Evolutionary conservation across 2,888 invertebrate genomes (phyloP), one percentile per base, ranked within the genome.

Genomic region (Hydraecia micacea): DNA sequence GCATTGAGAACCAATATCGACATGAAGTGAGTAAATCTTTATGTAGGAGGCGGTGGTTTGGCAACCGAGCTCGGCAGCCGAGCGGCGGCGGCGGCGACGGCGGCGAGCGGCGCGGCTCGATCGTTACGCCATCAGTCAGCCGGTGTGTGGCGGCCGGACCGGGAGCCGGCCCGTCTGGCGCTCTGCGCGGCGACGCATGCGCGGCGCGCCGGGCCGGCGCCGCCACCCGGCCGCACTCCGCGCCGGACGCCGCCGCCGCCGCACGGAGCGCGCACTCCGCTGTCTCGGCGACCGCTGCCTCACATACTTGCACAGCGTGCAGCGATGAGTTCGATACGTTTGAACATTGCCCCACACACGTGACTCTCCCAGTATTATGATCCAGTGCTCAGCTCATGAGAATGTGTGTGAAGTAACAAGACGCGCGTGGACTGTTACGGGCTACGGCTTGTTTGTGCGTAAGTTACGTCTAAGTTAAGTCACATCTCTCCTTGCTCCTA

Each of bases 161-260:
- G 76, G 77, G 83, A 83, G 83, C 83, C 65, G 77, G 52, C 77
- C n/a, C 46, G 77, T 77, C 75, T 36, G 63, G 28, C 71, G 32
- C 60, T 21, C 42, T 11, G 49, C 6, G 28, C n/a, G 32, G 49
- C 32, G 21, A 52, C 60, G 77, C 69, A 55, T 68, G 80, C 71
- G 71, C 80, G 70, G 32, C 25, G 58, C 28, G 80, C 21, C 79
- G 77, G 62, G 72, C 52, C 58, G 73, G 69, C 66, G 63, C 72
- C 72, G 73, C 58, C 60, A 32, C 76, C 79, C 46, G 52, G 81
- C 83, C 65, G 81, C 82, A 82, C 80, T 74, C 68, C 79, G 77
- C 72, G 86, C 73, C 80, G 73, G 79, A 65, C 78, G 78, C 85
- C 79, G 66, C 70, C 70, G 79, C 73, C 71, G 68, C 73, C 42